Conservation (phyloP, 2,113 vertebrate genomes). For the Axis porcinus region DNA sequence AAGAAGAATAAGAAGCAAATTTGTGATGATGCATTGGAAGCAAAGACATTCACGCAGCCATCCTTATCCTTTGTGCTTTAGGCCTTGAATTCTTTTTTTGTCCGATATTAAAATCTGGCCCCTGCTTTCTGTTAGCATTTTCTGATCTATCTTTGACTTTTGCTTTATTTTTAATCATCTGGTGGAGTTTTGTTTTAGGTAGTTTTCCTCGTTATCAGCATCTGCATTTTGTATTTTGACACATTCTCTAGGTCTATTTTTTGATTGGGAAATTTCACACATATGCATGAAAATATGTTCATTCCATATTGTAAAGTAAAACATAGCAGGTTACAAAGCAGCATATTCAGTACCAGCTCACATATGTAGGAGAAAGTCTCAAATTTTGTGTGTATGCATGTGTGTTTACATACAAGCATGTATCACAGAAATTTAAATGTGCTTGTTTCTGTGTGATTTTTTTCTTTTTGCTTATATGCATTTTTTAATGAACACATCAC, state of each 20-base stretch:
- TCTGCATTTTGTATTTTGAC: conserved; percentile 62
- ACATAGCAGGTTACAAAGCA: conserved; percentile 29
- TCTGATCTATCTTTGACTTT: conserved; percentile 53
- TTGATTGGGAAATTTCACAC: conserved; percentile 39
- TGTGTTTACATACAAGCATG: background rate
- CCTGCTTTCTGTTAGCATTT: conserved; percentile 65
- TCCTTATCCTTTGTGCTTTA: conserved; percentile 69
- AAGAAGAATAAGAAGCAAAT: conserved; percentile 72
- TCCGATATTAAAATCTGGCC: conserved; percentile 51
- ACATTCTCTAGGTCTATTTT: conserved; percentile 44
- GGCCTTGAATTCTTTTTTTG: conserved; percentile 58
- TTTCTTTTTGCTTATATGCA: conserved; percentile 45
- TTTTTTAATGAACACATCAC: conserved; percentile 57
- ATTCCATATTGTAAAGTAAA: conserved; percentile 46
- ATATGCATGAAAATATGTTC: conserved; percentile 60
- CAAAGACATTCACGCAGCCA: conserved; percentile 67
- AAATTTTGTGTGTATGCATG: conserved; percentile 18
- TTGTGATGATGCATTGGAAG: conserved; percentile 73
- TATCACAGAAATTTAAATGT: conserved; percentile 25
- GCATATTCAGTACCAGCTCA: conserved; percentile 51
- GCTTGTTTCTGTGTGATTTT: conserved; percentile 49
- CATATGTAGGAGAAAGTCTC: conserved; percentile 47
- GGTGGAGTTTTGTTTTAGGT: conserved; percentile 54
- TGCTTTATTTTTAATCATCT: conserved; percentile 53
- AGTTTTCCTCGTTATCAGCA: conserved; percentile 50